Evolutionary conservation across 2,113 vertebrate species (phyloP).

Genomic region (Galeopterus variegatus): DNA sequence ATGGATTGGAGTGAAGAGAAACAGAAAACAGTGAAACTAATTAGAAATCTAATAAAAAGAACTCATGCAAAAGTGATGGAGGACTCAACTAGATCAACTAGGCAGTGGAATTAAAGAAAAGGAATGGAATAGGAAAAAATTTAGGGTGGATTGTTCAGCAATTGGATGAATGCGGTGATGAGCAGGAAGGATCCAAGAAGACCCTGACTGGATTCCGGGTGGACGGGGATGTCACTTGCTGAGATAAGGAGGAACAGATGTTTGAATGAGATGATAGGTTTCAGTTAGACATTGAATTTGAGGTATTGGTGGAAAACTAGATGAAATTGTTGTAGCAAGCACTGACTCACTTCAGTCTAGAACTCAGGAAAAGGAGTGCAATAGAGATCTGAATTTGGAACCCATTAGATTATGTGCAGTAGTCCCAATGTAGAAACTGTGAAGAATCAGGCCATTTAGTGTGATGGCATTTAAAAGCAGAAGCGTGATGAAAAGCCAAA

Average conservation of each 20-base stretch:
- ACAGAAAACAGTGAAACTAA: background rate
- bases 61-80: background rate
- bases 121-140: background rate
- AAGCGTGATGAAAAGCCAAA: background rate
- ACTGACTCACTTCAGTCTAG: background rate
- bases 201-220: background rate
- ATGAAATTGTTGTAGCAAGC: background rate
- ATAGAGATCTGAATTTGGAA: background rate
- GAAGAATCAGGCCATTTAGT: background rate
- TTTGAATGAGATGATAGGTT: background rate
- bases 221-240: background rate
- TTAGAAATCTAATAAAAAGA: slow-evolving; percentile 1
- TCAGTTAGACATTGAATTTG: background rate
- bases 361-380: background rate
- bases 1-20: background rate
- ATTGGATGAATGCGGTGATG: background rate
- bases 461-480: background rate
- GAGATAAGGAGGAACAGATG: background rate
- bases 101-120: background rate
- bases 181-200: background rate
- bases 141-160: background rate
- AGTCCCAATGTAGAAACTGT: background rate
- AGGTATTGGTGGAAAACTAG: background rate
- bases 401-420: background rate
- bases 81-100: background rate